Evolutionary conservation across 2,113 vertebrate genomes (phyloP).

Genomic region (Plecotus auritus): DNA sequence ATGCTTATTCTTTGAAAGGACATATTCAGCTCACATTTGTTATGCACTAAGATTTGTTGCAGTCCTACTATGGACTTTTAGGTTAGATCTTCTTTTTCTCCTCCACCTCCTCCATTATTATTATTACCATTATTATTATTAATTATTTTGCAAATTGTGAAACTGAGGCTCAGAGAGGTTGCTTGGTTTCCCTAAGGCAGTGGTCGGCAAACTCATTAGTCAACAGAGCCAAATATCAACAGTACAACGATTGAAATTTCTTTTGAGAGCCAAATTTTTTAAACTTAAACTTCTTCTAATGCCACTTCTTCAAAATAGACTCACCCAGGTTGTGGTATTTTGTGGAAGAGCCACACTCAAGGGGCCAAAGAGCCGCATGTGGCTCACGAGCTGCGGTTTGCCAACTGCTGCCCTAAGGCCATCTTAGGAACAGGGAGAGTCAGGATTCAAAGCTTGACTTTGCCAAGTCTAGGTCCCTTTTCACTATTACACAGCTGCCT

Average conservation of each 20-base stretch:
- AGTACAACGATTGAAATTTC: too few species aligned
- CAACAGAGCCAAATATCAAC: too few species aligned
- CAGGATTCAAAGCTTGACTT: not conserved
- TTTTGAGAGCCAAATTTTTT: too few species aligned
- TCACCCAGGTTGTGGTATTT: too few species aligned
- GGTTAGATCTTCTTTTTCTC: not conserved
- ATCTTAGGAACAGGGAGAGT: not conserved
- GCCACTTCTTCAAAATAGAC: too few species aligned
- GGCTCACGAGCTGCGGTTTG: too few species aligned
- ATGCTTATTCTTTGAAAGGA: not conserved
- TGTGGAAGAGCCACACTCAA: too few species aligned
- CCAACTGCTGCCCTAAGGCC: not conserved
- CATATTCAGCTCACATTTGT: not conserved
- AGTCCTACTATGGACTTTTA: not conserved
- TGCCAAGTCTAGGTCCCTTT: not conserved
- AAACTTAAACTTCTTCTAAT: too few species aligned
- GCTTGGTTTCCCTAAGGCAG: not conserved
- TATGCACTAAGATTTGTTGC: not conserved
- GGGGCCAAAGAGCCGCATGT: too few species aligned
- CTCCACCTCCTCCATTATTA: not conserved
- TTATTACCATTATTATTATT: not conserved
- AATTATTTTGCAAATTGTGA: not conserved
- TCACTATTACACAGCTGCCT: not conserved
- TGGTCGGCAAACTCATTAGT: too few species aligned
- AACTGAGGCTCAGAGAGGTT: not conserved